Conservation (phyloP, 2,113 vertebrate species). For the Antechinus stuartii region DNA sequence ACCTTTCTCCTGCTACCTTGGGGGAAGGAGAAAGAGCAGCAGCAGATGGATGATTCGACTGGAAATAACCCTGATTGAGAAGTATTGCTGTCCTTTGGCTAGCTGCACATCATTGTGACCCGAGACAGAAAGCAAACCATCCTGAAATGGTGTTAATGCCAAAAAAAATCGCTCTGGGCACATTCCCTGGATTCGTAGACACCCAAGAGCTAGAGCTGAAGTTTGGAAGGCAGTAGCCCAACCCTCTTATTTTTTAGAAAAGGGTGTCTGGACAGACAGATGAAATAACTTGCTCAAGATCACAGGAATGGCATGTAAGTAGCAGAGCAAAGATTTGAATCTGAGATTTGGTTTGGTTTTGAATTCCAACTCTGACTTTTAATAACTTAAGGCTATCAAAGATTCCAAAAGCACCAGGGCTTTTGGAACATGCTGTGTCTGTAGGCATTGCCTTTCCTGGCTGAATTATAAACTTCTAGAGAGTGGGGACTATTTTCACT, state of each 20-base stretch:
- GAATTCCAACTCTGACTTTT: too few relatives aligned
- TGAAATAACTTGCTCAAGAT: background rate
- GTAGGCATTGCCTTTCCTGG: too few relatives aligned
- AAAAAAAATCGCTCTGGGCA: background rate
- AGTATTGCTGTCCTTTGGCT: background rate
- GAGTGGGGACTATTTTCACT: too few relatives aligned
- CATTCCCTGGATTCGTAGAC: background rate
- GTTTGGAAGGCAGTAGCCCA: background rate
- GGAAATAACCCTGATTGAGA: background rate
- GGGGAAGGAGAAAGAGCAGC: background rate
- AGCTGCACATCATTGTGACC: background rate
- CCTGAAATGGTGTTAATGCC: background rate
- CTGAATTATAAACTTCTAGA: too few relatives aligned
- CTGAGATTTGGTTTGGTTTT: background rate
- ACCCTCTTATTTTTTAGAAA: background rate
- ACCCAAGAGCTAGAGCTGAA: background rate
- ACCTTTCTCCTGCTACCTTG: constrained; percentile 5
- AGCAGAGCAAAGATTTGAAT: background rate
- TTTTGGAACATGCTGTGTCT: too few relatives aligned
- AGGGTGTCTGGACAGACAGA: background rate
- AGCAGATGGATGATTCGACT: background rate
- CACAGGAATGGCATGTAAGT: background rate
- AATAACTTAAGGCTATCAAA: too few relatives aligned
- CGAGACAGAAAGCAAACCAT: background rate
- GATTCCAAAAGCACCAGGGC: too few relatives aligned